phyloP scores from a whole-genome alignment of 2,113 vertebrate species.

The Argyrosomus japonicus region DNA sequence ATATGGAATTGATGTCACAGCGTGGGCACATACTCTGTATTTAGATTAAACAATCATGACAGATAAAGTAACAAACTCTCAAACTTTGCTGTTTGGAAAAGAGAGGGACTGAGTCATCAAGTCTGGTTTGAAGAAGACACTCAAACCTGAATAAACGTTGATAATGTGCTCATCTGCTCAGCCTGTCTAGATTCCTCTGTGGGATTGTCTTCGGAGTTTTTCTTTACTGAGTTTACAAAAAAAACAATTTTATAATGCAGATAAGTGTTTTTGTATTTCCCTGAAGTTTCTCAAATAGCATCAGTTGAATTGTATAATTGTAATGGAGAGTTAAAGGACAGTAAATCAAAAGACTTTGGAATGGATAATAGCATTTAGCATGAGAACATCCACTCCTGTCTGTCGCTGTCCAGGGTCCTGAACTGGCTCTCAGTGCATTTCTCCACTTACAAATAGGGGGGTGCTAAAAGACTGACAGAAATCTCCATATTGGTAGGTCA shows the following conservation, averaged over 20 bases:
- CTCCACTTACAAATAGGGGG: too few species aligned
- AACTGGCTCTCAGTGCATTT: background rate
- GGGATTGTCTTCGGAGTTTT: background rate
- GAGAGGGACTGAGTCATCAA: slow-evolving; percentile 33
- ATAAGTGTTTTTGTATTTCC: background rate
- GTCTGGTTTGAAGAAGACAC: slow-evolving; percentile 21
- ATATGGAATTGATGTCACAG: slow-evolving; percentile 40
- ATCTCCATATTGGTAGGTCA: background rate
- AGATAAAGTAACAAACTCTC: slow-evolving; percentile 40
- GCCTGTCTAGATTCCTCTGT: slow-evolving; percentile 6
- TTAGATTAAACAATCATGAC: slow-evolving; percentile 58
- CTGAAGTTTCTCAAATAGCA: background rate
- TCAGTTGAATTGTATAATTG: background rate
- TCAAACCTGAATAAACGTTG: slow-evolving; percentile 46
- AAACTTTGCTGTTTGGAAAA: slow-evolving; percentile 29
- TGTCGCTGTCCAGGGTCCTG: slow-evolving; percentile 56
- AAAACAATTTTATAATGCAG: background rate
- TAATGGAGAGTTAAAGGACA: background rate
- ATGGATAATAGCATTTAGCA: background rate
- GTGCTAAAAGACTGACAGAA: background rate
- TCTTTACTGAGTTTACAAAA: background rate
- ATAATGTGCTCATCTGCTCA: slow-evolving; percentile 13
- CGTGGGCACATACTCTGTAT: slow-evolving; percentile 40
- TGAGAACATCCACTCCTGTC: background rate
- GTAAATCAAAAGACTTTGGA: background rate